Evolutionary conservation across 2,888 invertebrate species (phyloP), one percentile per base, ranked within the genome.

Genomic region (Eugnorisma glareosa): DNA sequence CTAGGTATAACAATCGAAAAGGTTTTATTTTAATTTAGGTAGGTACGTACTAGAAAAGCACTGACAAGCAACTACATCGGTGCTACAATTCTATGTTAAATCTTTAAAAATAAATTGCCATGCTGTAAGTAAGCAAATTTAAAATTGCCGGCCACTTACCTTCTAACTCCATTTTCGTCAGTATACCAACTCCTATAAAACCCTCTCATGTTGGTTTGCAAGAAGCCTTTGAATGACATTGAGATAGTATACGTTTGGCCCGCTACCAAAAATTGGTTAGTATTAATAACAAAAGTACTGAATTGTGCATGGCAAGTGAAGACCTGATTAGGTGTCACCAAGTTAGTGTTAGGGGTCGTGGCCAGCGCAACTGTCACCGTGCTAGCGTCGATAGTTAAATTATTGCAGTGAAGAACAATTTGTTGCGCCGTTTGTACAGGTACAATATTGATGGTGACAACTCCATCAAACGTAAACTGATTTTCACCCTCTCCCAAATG

Each of bases 131-230:
- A 57, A 57, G 31, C 10, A 61, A 35, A 61, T 61, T 35, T 61
- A 13, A 51, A 45, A n/a, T 5, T 2, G 1, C 7, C 8, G 4
- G 4, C 24, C 1, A 2, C 66, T 75, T 82, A 79, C 79, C 67
- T 79, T 61, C 35, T 75, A 10, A 6, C 7, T 15, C 21, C 21
- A 15, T 15, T 1, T 4, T 0, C 48, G n/a, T 79, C 79, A 2
- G 0, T 0, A 40, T 79, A 79, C 79, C 79, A 79, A 45, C 79
- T 79, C 51, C 79, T 97, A 92, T 98, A 98, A 92, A 98, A 98
- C 37, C 98, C 98, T 93, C 98, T 97, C 92, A 98, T 97, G 81
- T 97, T 97, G 82, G 97, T 97, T 93, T 98, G 98, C 54, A 99
- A 94, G 71, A 97, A 95, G 0, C 98, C 99, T 43, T 93, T 94